Evolutionary conservation across 2,797 vertebrate species (phyloP).

Genomic region (Danio jaintianensis): DNA sequence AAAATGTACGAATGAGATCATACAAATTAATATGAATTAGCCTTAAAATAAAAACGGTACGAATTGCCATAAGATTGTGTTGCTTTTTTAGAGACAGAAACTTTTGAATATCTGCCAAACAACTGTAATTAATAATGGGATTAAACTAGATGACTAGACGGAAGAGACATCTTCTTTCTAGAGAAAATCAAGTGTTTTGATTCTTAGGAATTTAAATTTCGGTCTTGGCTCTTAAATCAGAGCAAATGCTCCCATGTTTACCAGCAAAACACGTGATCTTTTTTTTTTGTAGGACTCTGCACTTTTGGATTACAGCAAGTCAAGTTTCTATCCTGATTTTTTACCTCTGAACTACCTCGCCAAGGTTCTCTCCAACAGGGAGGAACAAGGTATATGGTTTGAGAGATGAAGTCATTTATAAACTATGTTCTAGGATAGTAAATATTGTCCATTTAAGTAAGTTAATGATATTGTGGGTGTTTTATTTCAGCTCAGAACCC

Average conservation of each 20-base stretch:
- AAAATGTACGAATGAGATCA: too few species aligned
- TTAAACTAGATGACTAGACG: not conserved
- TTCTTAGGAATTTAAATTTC: not conserved
- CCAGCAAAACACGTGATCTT: not conserved
- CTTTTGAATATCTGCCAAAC: constrained; percentile 26
- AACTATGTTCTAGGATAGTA: not conserved
- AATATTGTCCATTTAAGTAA: not conserved
- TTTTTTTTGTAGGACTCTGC: constrained; percentile 42
- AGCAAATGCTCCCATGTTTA: not conserved
- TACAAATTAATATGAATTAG: too few species aligned
- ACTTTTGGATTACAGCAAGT: constrained; percentile 64
- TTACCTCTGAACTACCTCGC: constrained; percentile 84
- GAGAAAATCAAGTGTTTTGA: not conserved
- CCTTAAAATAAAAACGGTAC: too few species aligned
- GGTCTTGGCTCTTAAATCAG: not conserved
- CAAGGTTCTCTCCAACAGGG: constrained; percentile 78
- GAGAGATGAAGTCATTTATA: not conserved
- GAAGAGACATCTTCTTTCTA: not conserved
- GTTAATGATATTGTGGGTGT: not conserved
- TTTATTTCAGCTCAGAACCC: constrained; percentile 71
- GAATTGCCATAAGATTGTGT: too few species aligned
- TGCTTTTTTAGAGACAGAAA: not conserved
- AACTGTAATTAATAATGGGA: constrained; percentile 6
- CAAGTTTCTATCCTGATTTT: constrained; percentile 70
- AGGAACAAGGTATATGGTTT: constrained; percentile 73